Conservation (phyloP, 2,888 invertebrate species). For the Uropetala carovei region DNA sequence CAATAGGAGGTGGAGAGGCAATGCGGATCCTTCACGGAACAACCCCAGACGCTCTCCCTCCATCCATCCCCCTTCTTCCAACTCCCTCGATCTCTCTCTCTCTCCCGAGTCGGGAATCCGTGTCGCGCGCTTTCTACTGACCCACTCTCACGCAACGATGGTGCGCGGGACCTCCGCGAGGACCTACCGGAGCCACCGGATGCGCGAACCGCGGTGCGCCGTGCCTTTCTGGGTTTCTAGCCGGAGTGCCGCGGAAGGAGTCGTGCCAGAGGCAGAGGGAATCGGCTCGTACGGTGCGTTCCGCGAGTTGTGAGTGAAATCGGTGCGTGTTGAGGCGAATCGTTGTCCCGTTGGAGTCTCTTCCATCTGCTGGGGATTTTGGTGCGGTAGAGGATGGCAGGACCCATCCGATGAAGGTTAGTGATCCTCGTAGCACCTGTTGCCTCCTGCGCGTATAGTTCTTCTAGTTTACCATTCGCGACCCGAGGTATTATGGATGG, state of each 20-base stretch:
- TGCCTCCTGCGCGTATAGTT: neutral
- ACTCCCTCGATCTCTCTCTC: neutral
- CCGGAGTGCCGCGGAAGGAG: neutral
- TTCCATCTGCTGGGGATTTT: neutral
- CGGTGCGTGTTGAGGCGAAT: neutral
- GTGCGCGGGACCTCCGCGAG: slow-evolving; percentile 43
- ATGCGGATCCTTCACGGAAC: slow-evolving; percentile 52
- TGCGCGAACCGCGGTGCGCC: slow-evolving; percentile 41
- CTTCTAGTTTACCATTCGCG: neutral
- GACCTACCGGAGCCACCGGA: slow-evolving; percentile 39
- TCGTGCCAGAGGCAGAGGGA: neutral
- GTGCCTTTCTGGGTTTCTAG: slow-evolving; percentile 32
- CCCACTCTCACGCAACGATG: slow-evolving; percentile 47
- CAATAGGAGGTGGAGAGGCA: neutral
- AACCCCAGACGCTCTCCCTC: slow-evolving; percentile 40
- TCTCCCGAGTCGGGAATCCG: slow-evolving; percentile 55
- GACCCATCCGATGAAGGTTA: neutral
- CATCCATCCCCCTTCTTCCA: slow-evolving; percentile 22
- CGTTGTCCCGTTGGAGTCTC: neutral
- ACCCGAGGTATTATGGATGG: neutral
- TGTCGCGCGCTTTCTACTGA: slow-evolving; percentile 63
- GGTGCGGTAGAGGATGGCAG: neutral
- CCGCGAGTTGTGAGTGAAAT: neutral
- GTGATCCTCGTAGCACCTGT: neutral
- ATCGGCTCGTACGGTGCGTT: neutral